Evolutionary conservation across 2,888 invertebrate species (phyloP), one percentile per base, ranked within the genome.

Genomic region (Spilosoma lubricipeda): DNA sequence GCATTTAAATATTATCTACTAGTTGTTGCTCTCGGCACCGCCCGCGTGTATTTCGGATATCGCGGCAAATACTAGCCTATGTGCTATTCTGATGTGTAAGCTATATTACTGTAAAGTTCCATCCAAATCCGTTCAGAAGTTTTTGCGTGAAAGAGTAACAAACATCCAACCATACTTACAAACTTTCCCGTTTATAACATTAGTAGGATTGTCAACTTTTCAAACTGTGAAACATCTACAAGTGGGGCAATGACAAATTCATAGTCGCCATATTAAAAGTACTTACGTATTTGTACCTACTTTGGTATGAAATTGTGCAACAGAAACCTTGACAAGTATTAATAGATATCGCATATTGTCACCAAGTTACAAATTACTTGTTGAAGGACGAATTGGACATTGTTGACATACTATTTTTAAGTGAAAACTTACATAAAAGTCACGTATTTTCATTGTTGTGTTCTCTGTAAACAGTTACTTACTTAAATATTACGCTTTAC

Each of bases 381-480:
- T 75, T 78, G 82, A 76, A 80, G 81, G 82, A 79, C 84, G 80
- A 81, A 52, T 69, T 73, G 52, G 66, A 71, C 77, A 76, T 80
- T 77, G 72, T 71, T 77, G 75, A 77, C 78, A 81, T 80, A 70
- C 69, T 78, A 79, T 74, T 82, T 79, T 81, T 75, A 80, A 77
- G 75, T 65, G 71, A 67, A 76, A 73, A 70, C 63, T 42, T 75
- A 73, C 75, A 79, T 76, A 79, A 45, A 52, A 56, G 9, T 56
- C n/a, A 11, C 2, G 15, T 70, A 39, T 18, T 76, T 68, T 80
- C 70, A 69, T 78, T 36, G 64, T 23, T 52, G 23, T 2, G 7
- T 52, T 52, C 52, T 59, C 27, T 42, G 42, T 67, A 67, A 67
- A 45, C 45, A 67, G 27, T 8, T 30, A 27, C 33, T 30, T 56